Conservation (phyloP, 2,888 invertebrate species). For the Agrotis exclamationis region DNA sequence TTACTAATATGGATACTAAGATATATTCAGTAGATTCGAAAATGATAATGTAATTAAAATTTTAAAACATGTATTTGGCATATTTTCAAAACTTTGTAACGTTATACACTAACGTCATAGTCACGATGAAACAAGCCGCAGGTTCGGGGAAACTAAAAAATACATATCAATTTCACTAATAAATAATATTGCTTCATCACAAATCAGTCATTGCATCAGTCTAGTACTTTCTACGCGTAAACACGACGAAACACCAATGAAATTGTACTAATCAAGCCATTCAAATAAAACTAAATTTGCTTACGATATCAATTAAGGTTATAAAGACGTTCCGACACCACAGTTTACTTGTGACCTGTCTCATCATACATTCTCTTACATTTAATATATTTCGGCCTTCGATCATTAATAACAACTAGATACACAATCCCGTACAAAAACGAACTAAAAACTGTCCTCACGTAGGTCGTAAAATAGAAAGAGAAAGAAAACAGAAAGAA, state of each 20-base stretch:
- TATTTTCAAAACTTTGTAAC: conserved; percentile 43
- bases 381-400: conserved; percentile 37
- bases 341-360: conserved; percentile 45
- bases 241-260: conserved; percentile 68
- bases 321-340: conserved; percentile 45
- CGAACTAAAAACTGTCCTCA: too few species aligned
- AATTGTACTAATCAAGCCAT: conserved; percentile 72
- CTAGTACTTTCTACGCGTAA: conserved; percentile 79
- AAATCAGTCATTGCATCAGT: conserved; percentile 89
- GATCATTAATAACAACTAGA: too few species aligned
- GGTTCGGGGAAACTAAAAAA: conserved; percentile 66
- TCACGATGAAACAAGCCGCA: conserved; percentile 51
- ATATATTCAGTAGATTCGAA: conserved; percentile 26
- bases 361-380: conserved; percentile 34
- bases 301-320: conserved; percentile 39
- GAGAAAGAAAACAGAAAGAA: too few species aligned
- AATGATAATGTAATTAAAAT: conserved; percentile 35
- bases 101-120: conserved; percentile 29
- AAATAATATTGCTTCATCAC: conserved; percentile 90
- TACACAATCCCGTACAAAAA: too few species aligned
- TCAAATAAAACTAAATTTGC: conserved; percentile 60
- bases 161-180: conserved; percentile 81
- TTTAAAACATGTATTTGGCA: conserved; percentile 62
- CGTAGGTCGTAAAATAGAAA: too few species aligned
- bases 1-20: conserved; percentile 23